Evolutionary conservation across 2,888 invertebrate genomes (phyloP), one percentile per base, ranked within the genome.

Genomic region (Drosophila macrospina): DNA sequence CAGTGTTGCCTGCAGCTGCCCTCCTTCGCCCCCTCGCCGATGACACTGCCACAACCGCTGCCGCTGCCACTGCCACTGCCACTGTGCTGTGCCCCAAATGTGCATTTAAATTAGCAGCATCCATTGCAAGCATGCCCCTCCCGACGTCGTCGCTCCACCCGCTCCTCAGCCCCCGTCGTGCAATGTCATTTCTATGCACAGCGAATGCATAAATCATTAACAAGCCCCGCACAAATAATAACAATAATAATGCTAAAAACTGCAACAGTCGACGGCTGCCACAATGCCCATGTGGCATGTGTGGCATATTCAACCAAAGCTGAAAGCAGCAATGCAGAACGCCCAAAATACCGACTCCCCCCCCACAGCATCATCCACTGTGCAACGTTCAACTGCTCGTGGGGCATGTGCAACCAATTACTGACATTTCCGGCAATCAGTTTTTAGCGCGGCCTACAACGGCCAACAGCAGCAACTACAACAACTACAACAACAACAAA

Each of bases 161-260:
- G 5, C 37, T 3, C 34, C 15, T n/a, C 37, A 20, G 1, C 20
- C 20, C 20, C 20, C 32, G n/a, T 26, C 42, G 51, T 48, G 57
- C 85, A 69, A 66, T 74, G 81, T 68, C 85, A 85, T 81, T 80
- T 76, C 83, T 83, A 83, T 83, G 83, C 83, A 86, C 69, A 74
- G 76, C 65, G 70, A 79, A 85, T 85, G 73, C 80, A 87, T 86
- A 86, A 86, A 85, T 85, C 85, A 85, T 85, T 81, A 85, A 82
- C 77, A 70, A 80, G 75, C 78, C 52, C 56, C 51, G 59, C 80
- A 82, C 65, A 81, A 80, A 83, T 84, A 84, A 86, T 84, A 87
- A 85, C 85, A 86, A 85, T 84, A 85, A 86, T 84, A 85, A 86
- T 84, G 80, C 80, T 81, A 78, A 75, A 75, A 84, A 81, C 68